phyloP scores from a whole-genome alignment of 2,113 vertebrate genomes.

The Mastomys coucha region DNA sequence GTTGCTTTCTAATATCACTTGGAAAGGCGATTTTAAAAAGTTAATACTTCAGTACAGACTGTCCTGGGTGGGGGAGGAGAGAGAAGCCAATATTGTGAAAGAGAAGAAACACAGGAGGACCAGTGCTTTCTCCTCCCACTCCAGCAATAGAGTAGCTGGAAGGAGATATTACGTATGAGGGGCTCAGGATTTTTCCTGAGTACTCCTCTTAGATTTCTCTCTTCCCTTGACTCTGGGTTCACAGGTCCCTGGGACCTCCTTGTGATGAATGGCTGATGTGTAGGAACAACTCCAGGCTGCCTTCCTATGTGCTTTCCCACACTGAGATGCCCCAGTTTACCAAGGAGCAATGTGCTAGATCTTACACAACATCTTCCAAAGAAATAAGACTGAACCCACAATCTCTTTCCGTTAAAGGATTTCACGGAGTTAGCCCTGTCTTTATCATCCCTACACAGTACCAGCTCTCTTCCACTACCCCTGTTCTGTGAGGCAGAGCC shows the following conservation, averaged over 20 bases:
- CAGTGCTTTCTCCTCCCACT: not conserved
- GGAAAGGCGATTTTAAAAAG: not conserved
- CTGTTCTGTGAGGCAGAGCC: slow-evolving; percentile 60
- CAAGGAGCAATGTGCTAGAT: not conserved
- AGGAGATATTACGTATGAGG: not conserved
- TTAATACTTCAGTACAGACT: not conserved
- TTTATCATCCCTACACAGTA: not conserved
- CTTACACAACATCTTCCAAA: not conserved
- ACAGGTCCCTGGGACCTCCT: not conserved
- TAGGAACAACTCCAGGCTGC: not conserved
- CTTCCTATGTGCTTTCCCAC: not conserved
- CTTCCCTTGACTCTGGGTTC: not conserved
- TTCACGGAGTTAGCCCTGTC: slow-evolving; percentile 11
- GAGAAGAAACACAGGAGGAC: not conserved
- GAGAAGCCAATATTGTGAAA: not conserved
- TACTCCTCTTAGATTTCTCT: not conserved
- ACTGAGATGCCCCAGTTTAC: not conserved
- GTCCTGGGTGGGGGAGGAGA: not conserved
- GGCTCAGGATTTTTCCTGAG: not conserved
- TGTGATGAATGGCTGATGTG: not conserved
- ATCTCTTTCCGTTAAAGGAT: slow-evolving; percentile 7
- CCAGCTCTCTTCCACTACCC: slow-evolving; percentile 56
- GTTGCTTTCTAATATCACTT: not conserved
- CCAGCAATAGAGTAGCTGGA: not conserved
- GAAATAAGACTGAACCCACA: not conserved